Base-by-base conservation (phyloP, 2,797 vertebrate species). In the Bufotes viridis region DNA sequence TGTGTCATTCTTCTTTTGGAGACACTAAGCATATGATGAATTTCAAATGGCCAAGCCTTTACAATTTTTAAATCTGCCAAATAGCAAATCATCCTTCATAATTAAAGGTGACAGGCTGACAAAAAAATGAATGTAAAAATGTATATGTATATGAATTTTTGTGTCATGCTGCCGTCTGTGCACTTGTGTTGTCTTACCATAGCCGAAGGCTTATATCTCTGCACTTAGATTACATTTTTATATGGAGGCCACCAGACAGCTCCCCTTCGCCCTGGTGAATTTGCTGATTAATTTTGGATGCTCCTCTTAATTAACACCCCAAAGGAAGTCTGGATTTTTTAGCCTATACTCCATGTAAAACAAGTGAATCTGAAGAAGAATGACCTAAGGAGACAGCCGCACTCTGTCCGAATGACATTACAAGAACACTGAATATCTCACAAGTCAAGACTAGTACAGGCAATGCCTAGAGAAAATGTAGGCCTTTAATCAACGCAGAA, bases 41-140 rank as follows among this genome's bases (percentile, higher is more conserved):
- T 96, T 96, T 96, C 96, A 97, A 96, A 96, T 96, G 96, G 95
- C 95, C 95, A 95, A 94, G 93, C 93, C 82, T 96, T 95, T 95
- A 94, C 93, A 94, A 94, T 95, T 95, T 95, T 96, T 96, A 95
- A 94, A 95, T 95, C 95, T 96, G 96, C 94, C 94, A 96, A 97
- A 96, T 95, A 97, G 94, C 96, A 90, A 98, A 97, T 98, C 96
- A 97, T 97, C 97, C 98, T 98, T 98, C 98, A 96, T 98, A 98
- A 99, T 98, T 97, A 94, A 96, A 97, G 96, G 95, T 98, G 98
- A 99, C 98, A 99, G 97, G 97, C 97, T 99, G 98, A 99, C 98
- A 99, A 95, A 92, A 98, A 98, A 99, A 98, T 99, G 96, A 99
- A 97, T 97, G 97, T 97, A 97, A 96, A 96, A 96, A 97, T 94